Conservation (phyloP, 35 echinoderm and acorn worm genomes). For the Stichopus chloronotus region DNA sequence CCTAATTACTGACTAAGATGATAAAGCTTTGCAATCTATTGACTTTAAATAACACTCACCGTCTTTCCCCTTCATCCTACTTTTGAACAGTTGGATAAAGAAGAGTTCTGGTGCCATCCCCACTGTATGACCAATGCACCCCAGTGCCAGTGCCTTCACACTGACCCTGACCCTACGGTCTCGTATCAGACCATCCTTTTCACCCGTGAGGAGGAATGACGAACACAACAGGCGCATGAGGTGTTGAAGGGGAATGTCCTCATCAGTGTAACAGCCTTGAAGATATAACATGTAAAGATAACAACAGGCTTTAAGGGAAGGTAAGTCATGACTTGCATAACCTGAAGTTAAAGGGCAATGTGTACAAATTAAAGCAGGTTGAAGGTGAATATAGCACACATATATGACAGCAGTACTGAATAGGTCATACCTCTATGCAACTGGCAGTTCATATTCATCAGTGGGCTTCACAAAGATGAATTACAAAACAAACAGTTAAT, state of each 20-base stretch:
- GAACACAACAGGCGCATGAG: slow-evolving; percentile 73
- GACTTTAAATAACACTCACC: neutral
- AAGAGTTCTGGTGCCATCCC: slow-evolving; percentile 83
- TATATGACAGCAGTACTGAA: too few relatives aligned
- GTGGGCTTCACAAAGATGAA: too few relatives aligned
- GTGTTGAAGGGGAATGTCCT: slow-evolving; percentile 80
- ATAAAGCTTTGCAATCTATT: too few relatives aligned
- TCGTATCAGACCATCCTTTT: slow-evolving; percentile 67
- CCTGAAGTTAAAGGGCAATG: too few relatives aligned
- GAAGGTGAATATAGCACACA: too few relatives aligned
- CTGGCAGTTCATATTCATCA: too few relatives aligned
- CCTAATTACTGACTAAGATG: too few relatives aligned
- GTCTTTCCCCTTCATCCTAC: slow-evolving; percentile 41
- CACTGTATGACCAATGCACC: slow-evolving; percentile 76
- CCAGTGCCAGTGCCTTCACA: slow-evolving; percentile 80
- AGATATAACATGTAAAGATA: neutral
- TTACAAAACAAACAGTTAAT: too few relatives aligned
- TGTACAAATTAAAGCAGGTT: too few relatives aligned
- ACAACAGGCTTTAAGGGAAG: too few relatives aligned
- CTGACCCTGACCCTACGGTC: slow-evolving; percentile 86
- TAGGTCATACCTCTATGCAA: too few relatives aligned
- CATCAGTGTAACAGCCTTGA: slow-evolving; percentile 87
- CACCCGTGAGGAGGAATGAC: slow-evolving; percentile 86
- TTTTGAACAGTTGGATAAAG: slow-evolving; percentile 80
- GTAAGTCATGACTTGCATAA: too few relatives aligned